Percentiles rank a stretch among this genome's conserved stretches.
phyloP scores from a whole-genome alignment of 2,888 invertebrate species.

The Iselma pallidipennis region DNA sequence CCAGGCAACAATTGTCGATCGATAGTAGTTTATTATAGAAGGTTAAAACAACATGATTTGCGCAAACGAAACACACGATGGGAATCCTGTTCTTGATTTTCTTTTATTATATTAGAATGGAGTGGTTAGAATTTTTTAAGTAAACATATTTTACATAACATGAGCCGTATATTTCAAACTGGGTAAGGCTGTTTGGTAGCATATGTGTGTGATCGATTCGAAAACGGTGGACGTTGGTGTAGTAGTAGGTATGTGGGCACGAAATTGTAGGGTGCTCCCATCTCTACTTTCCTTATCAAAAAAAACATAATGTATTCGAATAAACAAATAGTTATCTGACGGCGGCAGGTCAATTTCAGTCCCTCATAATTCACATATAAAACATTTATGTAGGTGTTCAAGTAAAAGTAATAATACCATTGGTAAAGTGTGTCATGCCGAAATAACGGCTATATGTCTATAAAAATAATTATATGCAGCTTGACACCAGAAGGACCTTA shows the following conservation, averaged over 20 bases:
- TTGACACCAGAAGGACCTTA: neutral
- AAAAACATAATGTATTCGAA: neutral
- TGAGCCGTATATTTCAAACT: too few relatives aligned
- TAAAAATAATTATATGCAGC: conserved; percentile 11
- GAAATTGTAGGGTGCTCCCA: neutral
- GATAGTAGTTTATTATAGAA: too few relatives aligned
- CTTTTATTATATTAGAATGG: neutral
- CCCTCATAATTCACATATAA: neutral
- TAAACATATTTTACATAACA: too few relatives aligned
- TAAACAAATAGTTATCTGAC: neutral
- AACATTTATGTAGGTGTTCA: conserved; percentile 5
- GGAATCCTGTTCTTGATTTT: neutral
- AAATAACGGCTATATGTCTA: conserved; percentile 14
- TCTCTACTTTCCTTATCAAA: neutral
- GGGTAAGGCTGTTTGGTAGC: too few relatives aligned
- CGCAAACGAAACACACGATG: neutral
- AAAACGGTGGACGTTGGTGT: too few relatives aligned
- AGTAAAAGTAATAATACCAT: conserved; percentile 12
- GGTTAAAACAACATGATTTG: neutral
- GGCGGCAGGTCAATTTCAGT: neutral
- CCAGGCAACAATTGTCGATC: neutral
- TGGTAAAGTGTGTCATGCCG: conserved; percentile 16
- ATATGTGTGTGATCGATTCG: too few relatives aligned
- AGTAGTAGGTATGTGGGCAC: neutral
- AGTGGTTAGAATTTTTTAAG: too few relatives aligned